Percentiles rank a stretch among this genome's conserved stretches.
Conservation (phyloP, 2,797 vertebrate species). For the Enteromius argenteus region DNA sequence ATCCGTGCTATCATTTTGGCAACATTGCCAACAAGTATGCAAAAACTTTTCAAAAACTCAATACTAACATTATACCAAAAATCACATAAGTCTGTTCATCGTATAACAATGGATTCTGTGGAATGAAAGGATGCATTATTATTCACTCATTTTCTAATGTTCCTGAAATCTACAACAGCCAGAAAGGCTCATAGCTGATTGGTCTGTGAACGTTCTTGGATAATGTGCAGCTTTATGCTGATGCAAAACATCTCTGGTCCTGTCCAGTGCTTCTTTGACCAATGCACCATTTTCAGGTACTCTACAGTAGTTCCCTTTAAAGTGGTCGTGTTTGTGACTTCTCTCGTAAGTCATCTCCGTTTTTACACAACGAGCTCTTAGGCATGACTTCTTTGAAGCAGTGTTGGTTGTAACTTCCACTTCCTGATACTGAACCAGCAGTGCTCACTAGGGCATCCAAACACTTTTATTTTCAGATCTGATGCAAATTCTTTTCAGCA, state of each 20-base stretch:
- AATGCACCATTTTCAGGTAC: neutral
- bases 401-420: conserved; percentile 15
- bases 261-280: neutral
- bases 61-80: neutral
- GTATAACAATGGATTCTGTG: neutral
- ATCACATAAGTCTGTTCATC: neutral
- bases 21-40: neutral
- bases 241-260: neutral
- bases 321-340: neutral
- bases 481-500: neutral
- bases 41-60: neutral
- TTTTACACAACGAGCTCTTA: neutral
- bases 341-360: neutral
- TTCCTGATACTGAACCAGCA: conserved; percentile 7
- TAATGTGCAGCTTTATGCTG: neutral
- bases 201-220: neutral
- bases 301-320: conserved; percentile 9
- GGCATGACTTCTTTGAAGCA: conserved; percentile 1
- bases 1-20: neutral
- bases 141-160: neutral
- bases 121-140: neutral
- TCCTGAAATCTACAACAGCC: neutral
- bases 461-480: neutral
- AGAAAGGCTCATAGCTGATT: neutral
- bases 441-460: neutral